phyloP scores from a whole-genome alignment of 2,113 vertebrate genomes.

The Ctenomys sociabilis region DNA sequence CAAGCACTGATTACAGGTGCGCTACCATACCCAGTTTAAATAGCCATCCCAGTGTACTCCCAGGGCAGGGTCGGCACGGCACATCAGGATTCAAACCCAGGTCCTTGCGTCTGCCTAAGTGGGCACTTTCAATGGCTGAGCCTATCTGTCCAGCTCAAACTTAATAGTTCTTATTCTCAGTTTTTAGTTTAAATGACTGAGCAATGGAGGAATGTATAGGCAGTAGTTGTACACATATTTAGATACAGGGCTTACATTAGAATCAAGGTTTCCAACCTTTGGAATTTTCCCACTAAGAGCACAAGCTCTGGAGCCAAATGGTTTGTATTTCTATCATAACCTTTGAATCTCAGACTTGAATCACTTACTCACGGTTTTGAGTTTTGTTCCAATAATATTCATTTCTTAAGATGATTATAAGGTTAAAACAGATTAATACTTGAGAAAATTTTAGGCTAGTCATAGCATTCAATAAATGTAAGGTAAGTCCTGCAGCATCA shows the following conservation, averaged over 20 bases:
- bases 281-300: background rate
- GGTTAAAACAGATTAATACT: background rate
- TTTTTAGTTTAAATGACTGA: background rate
- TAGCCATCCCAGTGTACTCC: too few relatives aligned
- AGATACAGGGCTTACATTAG: background rate
- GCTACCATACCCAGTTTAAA: too few relatives aligned
- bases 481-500: background rate
- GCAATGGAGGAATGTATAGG: background rate
- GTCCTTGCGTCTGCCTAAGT: too few relatives aligned
- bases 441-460: background rate
- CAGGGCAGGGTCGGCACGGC: too few relatives aligned
- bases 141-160: background rate
- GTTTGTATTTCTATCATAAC: background rate
- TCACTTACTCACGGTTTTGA: background rate
- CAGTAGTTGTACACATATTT: background rate
- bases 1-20: too few relatives aligned
- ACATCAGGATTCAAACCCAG: too few relatives aligned
- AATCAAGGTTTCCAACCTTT: background rate
- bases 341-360: background rate
- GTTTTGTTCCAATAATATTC: background rate
- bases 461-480: background rate
- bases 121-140: too few relatives aligned
- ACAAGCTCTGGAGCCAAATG: background rate
- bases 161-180: background rate
- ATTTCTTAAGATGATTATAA: background rate